Base-by-base conservation (phyloP, 1,140 invertebrate species). In the Brevipalpus yothersi region DNA sequence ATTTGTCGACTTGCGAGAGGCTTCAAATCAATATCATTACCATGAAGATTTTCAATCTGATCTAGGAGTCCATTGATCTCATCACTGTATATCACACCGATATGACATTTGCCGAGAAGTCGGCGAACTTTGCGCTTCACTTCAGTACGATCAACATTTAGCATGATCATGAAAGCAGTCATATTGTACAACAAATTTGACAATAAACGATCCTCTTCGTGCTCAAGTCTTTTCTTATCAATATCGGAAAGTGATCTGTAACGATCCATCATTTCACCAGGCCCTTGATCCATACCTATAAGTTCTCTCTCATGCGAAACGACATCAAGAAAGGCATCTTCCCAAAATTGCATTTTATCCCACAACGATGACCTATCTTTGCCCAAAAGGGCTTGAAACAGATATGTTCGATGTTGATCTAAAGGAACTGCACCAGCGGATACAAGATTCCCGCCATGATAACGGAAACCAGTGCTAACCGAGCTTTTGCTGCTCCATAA, bases 281-380 rank as follows among this genome's bases (percentile, higher is more conserved):
- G 88, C 55, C 92, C 91, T 73, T 98, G 93, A 75, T 99, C 95
- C 92, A 99, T 96, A 58, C 95, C 95, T 62, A 98, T 89, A 77
- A 97, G 90, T 69, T 99, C 94, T 57, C 95, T 76, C 70, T 99
- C 95, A 72, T 98, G 92, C 55, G 93, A 93, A 1, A 99, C 94
- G 0, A 93, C 91, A 73, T 99, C 94, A 31, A 98, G 75, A 69
- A 98, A 99, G 0, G 88, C 86, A 71, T 98, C 93, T 73, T 99
- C 94, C 94, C 95, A 99, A 72, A 98, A 98, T 68, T 97, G 90
- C 86, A 97, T 93, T 74, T 97, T 87, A 71, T 98, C 92, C 93
- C 94, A 98, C n/a, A 98, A 71, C 42, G 80, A 79, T 4, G 84
- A 84, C 63, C 90, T 76, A 54, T 83, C 80, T 69, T 83, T 84